Base-by-base conservation (phyloP, 1,140 invertebrate species). In the Drosophila yakuba region DNA sequence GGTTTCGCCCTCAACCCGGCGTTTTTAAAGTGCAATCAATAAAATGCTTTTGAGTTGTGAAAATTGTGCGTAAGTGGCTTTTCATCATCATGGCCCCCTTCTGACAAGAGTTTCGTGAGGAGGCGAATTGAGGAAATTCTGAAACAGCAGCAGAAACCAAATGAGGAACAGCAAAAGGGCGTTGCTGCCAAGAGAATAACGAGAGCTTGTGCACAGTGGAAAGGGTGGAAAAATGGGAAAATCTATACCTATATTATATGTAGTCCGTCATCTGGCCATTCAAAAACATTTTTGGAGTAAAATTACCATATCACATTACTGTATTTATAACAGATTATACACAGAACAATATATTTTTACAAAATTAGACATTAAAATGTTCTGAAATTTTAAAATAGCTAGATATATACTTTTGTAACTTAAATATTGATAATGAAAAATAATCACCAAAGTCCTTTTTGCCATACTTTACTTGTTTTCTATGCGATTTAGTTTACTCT, bases 51-150 rank as follows among this genome's bases (percentile, higher is more conserved):
- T 74, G 80, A 84, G 77, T 84, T 84, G 80, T 71, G 80, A 84
- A 84, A 84, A 84, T 83, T 84, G 80, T 84, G 81, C 80, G 81
- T 84, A 84, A 84, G 81, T 84, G 80, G 76, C 80, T 77, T 78
- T 78, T 78, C 77, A 84, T 78, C 77, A 84, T 84, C 80, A 83
- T 62, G 73, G 51, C 59, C 67, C 52, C 61, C 32, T 32, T 8
- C 38, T 39, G 56, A 56, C 38, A 66, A 57, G 51, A 20, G 50
- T 36, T 52, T 15, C 11, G 25, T 14, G 39, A 28, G 71, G 4
- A 39, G 38, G 38, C 1, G 14, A 39, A 39, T 36, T 20, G 36
- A 20, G 57, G 60, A 32, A 63, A 56, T 39, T 54, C 52, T 47
- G 39, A 48, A 74, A 64, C 45, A 72, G 50, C 39, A 51, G 67